Evolutionary conservation across 2,888 invertebrate genomes (phyloP), one percentile per base, ranked within the genome.

Genomic region (Rotaria sp.): DNA sequence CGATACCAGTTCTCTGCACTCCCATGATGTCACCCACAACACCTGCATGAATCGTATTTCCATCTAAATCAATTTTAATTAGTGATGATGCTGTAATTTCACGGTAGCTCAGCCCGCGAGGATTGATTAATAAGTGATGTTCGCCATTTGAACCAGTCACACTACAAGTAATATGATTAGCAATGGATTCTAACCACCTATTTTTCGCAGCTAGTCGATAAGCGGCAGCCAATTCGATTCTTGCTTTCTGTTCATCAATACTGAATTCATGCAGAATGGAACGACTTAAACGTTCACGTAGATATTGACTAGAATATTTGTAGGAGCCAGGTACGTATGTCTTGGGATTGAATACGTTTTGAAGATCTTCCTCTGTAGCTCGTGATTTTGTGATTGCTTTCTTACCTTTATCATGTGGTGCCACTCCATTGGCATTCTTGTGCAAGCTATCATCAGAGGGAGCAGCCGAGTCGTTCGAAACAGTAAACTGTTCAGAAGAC

Each of bases 141-240:
- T 95, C 94, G 88, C 96, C 96, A 89, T 96, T 59, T 26, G 59
- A n/a, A 45, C 30, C 45, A 45, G 26, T 84, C 38, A 48, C 84
- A 90, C 92, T 90, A 89, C 93, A 93, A 75, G 97, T 96, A 88
- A 97, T 95, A 92, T 96, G 96, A 87, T 96, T 95, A 90, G 94
- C 94, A 88, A 95, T 94, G 88, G 95, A 95, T 91, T 96, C 95
- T 30, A 96, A 94, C 97, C 97, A 99, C 50, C 97, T 97, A 90
- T 96, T 96, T 88, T 97, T 93, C 92, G 99, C 98, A 86, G 98
- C 94, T 88, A 99, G 93, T 89, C 98, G 94, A 93, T 96, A 99
- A 57, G 96, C 94, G 38, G 97, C 94, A 10, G 98, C 97, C 90
- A 99, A 92, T 92, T 99, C 59, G n/a, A 59, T 59, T 59, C 59